Percentiles rank a stretch among this genome's conserved stretches.
phyloP scores from a whole-genome alignment of 1,140 invertebrate genomes.

The Leucophenga varia region DNA sequence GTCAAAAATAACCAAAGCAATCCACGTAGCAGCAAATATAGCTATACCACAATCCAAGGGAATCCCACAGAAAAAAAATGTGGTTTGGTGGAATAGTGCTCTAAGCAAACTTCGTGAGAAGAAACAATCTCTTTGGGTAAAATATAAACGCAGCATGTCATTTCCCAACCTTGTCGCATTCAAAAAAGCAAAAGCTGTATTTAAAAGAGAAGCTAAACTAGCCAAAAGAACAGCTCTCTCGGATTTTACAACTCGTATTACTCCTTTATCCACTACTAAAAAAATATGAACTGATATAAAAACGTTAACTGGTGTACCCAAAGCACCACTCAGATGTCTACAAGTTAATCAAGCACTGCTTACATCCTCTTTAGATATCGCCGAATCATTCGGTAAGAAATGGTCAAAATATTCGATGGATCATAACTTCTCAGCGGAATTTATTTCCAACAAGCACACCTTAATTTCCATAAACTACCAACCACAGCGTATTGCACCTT shows the following conservation, averaged over 20 bases:
- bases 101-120: conserved; percentile 1
- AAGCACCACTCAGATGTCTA: conserved; percentile 1
- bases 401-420: conserved; percentile 9
- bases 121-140: conserved; percentile 11
- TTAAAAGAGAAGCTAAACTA: conserved; percentile 2
- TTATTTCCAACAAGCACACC: background rate
- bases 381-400: conserved; percentile 11
- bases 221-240: conserved; percentile 4
- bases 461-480: background rate
- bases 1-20: conserved; percentile 6
- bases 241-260: conserved; percentile 1
- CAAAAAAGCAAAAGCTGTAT: conserved; percentile 1
- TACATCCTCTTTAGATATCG: conserved; percentile 2
- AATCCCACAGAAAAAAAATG: background rate
- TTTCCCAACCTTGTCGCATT: background rate
- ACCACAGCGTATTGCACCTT: background rate
- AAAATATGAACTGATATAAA: conserved; percentile 15
- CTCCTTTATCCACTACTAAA: background rate
- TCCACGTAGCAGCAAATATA: conserved; percentile 4
- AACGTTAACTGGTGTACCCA: conserved; percentile 4
- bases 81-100: conserved; percentile 7
- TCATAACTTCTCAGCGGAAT: conserved; percentile 6
- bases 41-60: conserved; percentile 12
- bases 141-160: conserved; percentile 1
- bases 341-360: background rate